Base-by-base conservation (phyloP, 2,113 vertebrate species). In the Neodontobutis hainanensis region DNA sequence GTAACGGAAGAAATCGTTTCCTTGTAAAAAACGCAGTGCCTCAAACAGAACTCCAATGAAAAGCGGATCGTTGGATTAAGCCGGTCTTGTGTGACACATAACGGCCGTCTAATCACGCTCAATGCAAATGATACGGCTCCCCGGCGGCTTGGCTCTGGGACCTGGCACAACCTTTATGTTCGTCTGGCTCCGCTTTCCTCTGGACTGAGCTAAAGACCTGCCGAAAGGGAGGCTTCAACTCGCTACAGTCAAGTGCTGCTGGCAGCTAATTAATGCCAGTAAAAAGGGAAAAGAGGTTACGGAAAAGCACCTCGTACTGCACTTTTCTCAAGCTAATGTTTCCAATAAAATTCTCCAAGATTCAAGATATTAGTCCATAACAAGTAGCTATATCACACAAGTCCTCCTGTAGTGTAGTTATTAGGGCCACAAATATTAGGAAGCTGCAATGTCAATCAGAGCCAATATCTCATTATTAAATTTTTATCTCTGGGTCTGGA, bases 221-320 rank as follows among this genome's bases (percentile, higher is more conserved):
- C 70, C 43, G 72, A 87, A 72, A 63, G 53, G 57, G 78, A 76
- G 78, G 79, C 69, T 80, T 86, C 84, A 88, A 80, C 77, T 86
- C 38, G 80, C 82, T 78, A 78, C 87, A 91, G 89, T 91, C 91
- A 90, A 89, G 89, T 85, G 82, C 83, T 80, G 71, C 82, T 91
- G 86, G 91, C 86, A 90, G 65, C 82, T 79, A 85, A 84, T 89
- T 88, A 89, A 70, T 80, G 68, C 60, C 69, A 9, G 44, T 11
- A 9, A 46, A 77, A 64, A 70, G 70, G 67, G 63, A 48, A 64
- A 61, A 63, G 65, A 53, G 49, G 44, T 47, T 51, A 70, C 42
- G 46, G 71, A 68, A 84, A 82, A 73, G 74, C 79, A 90, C 84
- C 75, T 87, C 85, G 70, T 65, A 65, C 63, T 48, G 63, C 46